Evolutionary conservation across 2,888 invertebrate species (phyloP), one percentile per base, ranked within the genome.

Genomic region (Pristionchus japonicus): DNA sequence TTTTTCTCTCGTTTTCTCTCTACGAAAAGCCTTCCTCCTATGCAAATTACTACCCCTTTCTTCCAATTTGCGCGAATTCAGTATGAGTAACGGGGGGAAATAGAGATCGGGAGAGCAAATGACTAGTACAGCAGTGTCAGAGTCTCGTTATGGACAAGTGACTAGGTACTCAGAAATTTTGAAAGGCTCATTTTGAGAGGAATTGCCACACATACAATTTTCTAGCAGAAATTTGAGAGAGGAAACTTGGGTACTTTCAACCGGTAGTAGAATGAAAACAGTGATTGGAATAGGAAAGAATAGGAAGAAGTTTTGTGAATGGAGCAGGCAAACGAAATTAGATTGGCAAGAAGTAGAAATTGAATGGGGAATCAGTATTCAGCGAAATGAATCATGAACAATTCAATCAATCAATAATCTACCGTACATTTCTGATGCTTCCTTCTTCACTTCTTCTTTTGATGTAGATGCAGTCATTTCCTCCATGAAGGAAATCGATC

Each of bases 321-420:
- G 27, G 82, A 82, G 34, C 4, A 82, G 31, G 82, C 23, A 82
- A 31, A 43, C 47, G 82, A 52, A 77, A 77, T 77, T 40, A 77
- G 74, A 77, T 70, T 70, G n/a, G 67, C 23, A 77, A 77, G 74
- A 77, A 77, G 74, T 43, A n/a, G 74, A 43, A 70, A 70, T 70
- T 77, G 74, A 77, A 77, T 77, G 74, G 43, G 43, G 74, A 77
- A 77, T 77, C 74, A 77, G 74, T 77, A 77, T 77, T 77, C 74
- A 77, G 67, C 34, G 47, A 43, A 47, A 43, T 82, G 82, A 82
- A 34, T 82, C 82, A 82, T 47, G 11, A 31, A 82, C 47, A 52
- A 34, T 34, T 27, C 9, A 52, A 82, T 82, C 82, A 82, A 82
- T 82, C 82, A 23, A 82, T 82, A 49, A 52, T 82, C 47, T 82